Conservation (phyloP, 2,113 vertebrate species). For the Sinocyclocheilus anophthalmus region DNA sequence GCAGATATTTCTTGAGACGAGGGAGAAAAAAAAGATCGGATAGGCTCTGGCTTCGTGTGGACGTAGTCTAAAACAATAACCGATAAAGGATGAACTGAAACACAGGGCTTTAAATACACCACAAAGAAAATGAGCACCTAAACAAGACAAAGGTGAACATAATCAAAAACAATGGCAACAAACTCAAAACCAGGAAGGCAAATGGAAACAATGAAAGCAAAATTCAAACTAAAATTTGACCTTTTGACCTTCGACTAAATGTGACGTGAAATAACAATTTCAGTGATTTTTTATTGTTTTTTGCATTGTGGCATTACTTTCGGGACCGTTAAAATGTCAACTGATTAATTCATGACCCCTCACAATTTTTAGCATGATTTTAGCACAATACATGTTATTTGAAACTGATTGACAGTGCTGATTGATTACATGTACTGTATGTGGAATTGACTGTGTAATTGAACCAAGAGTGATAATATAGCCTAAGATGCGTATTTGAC, state of each 20-base stretch:
- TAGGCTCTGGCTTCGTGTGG: too few species aligned
- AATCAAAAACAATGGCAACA: neutral
- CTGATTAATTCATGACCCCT: too few species aligned
- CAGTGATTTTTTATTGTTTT: too few species aligned
- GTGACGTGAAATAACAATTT: neutral
- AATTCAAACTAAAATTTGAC: neutral
- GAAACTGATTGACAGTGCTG: neutral
- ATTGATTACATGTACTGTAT: neutral
- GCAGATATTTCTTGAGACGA: too few species aligned
- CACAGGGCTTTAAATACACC: neutral
- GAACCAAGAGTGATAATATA: neutral
- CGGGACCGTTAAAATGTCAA: too few species aligned
- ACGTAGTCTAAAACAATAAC: neutral
- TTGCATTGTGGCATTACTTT: too few species aligned
- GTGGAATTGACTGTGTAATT: neutral
- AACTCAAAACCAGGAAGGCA: neutral
- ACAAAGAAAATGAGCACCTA: neutral
- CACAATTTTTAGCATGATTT: neutral
- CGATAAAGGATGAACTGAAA: neutral
- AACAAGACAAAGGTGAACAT: neutral
- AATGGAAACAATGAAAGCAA: neutral
- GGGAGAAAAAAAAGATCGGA: too few species aligned
- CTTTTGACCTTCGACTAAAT: neutral
- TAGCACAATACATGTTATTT: neutral
- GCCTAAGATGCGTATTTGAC: neutral